phyloP scores from a whole-genome alignment of 2,113 vertebrate genomes.

The Stegastes partitus region DNA sequence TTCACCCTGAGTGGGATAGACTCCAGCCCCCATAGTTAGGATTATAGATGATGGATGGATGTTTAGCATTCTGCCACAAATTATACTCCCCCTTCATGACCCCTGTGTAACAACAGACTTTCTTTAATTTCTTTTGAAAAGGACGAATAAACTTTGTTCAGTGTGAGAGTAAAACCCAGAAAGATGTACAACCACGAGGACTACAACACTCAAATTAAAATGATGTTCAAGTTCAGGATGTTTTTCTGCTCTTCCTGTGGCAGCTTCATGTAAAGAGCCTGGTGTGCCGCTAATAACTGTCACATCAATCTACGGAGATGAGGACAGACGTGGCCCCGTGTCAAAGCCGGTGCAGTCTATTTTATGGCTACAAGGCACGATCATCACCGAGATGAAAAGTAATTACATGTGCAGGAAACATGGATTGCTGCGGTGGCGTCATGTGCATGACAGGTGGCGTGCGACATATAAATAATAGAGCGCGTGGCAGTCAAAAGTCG shows the following conservation, averaged over 20 bases:
- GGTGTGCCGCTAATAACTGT: constrained; percentile 41
- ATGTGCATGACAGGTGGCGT: constrained; percentile 64
- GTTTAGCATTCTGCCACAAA: too few species aligned
- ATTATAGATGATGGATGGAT: too few species aligned
- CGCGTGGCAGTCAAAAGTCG: constrained; percentile 64
- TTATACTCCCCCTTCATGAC: too few species aligned
- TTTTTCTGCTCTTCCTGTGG: constrained; percentile 4
- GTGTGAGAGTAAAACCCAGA: background rate
- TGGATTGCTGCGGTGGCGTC: constrained; percentile 46
- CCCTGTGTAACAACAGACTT: too few species aligned
- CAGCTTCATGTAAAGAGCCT: constrained; percentile 4
- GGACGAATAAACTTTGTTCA: background rate
- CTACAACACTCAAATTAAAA: background rate
- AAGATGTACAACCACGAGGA: background rate
- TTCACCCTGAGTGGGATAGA: too few species aligned
- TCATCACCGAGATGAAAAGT: constrained; percentile 58
- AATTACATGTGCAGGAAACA: constrained; percentile 62
- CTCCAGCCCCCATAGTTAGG: too few species aligned
- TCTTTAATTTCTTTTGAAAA: background rate
- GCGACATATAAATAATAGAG: constrained; percentile 63
- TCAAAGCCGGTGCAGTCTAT: constrained; percentile 37
- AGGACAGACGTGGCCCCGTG: constrained; percentile 47
- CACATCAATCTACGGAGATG: constrained; percentile 48
- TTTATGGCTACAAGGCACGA: constrained; percentile 53
- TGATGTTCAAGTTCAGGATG: background rate